Base-by-base conservation (phyloP, 2,888 invertebrate genomes). In the Eledone cirrhosa region DNA sequence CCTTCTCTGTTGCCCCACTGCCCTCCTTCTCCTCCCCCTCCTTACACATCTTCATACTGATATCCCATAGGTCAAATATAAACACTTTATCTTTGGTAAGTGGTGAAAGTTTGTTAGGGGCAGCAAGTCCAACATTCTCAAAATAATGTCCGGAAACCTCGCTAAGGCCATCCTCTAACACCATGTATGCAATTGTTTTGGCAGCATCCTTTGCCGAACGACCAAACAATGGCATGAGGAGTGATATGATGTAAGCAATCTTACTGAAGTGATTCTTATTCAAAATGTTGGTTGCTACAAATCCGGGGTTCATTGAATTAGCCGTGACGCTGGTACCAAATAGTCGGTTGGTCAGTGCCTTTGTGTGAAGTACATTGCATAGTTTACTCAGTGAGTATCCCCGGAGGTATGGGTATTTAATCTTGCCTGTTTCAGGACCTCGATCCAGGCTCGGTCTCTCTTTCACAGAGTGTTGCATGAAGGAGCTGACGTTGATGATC, bases 101-200 rank as follows among this genome's bases (percentile, higher is more conserved):
- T 76, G 41, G 41, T n/a, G 41, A 47, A 76, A 76, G 76, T 76
- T 76, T 29, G 8, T 76, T 8, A 47, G 41, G 19, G 48, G 48
- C 48, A 29, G 24, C 13, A 22, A 19, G n/a, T 5, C 41, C 41
- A 24, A 48, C 27, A 48, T 76, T 76, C 22, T 76, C 47, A 24
- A 76, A 76, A 5, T 76, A 76, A 13, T 76, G 76, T 29, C 76
- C 76, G 13, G 76, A 76, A 24, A 76, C 27, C n/a, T 48, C 27
- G 7, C 29, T 22, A 24, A 76, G 76, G n/a, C 76, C 47, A 29
- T 76, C 22, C 41, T 76, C 76, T 29, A 24, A 29, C 47, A 48
- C 47, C 29, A 29, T 47, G 24, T 76, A 76, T n/a, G 47, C 48
- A 14, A 48, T 47, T 47, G 76, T 76, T 48, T 48, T 47, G 22